Percentiles rank a stretch among this genome's conserved stretches.
These are phyloP conservation scores for Halisarca cf. caerulea DNA, from an alignment of 37 sponge, comb jelly and placozoan genomes.

Conservation along the genomic window DNA sequence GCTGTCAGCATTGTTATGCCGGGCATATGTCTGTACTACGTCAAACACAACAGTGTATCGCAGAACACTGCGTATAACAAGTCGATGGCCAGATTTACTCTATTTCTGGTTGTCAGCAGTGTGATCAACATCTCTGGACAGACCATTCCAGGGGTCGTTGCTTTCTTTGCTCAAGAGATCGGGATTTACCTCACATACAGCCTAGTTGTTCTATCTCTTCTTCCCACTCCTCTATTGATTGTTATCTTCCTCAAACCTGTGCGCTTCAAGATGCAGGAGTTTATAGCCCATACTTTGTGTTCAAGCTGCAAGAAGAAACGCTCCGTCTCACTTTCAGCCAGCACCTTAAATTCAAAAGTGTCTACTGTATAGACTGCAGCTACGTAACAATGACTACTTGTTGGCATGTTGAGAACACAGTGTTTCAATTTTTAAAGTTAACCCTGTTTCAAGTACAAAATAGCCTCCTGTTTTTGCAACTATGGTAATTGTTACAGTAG, in stretches of 20 bases:
- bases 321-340: too few relatives aligned
- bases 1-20: neutral
- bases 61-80: neutral
- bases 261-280: neutral
- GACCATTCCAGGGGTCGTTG: neutral
- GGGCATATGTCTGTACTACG: neutral
- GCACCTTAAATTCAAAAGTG: too few relatives aligned
- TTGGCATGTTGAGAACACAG: too few relatives aligned
- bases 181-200: neutral
- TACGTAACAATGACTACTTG: too few relatives aligned
- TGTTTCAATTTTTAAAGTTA: too few relatives aligned
- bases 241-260: conserved; percentile 1
- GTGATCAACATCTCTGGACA: neutral
- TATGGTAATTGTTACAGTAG: too few relatives aligned
- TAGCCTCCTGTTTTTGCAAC: too few relatives aligned
- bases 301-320: too few relatives aligned
- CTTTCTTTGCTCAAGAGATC: neutral
- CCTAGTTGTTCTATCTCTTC: neutral
- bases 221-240: neutral
- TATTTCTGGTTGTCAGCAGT: neutral
- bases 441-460: too few relatives aligned
- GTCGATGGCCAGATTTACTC: neutral
- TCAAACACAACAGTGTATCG: neutral
- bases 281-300: neutral
- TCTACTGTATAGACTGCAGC: too few relatives aligned